Conservation (phyloP, 2,888 invertebrate genomes). For the Esperia sulphurella region DNA sequence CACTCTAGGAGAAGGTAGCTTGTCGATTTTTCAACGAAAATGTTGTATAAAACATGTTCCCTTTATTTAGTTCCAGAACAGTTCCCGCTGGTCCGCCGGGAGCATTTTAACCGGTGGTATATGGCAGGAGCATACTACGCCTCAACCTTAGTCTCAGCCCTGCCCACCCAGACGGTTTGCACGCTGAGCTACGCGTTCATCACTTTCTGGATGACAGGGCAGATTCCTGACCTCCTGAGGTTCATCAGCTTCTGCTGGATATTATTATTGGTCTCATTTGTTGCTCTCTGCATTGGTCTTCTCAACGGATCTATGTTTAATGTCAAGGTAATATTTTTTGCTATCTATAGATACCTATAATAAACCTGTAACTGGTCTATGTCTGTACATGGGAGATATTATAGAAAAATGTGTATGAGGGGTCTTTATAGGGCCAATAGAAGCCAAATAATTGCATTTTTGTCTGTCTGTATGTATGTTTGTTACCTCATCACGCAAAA, state of each 20-base stretch:
- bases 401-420: too few relatives aligned
- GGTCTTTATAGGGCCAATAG: too few relatives aligned
- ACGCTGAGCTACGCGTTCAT: conserved; percentile 87
- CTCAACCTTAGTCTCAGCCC: conserved; percentile 87
- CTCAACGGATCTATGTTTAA: conserved; percentile 90
- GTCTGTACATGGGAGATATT: too few relatives aligned
- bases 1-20: background rate
- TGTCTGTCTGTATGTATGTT: too few relatives aligned
- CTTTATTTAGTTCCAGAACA: conserved; percentile 86
- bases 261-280: conserved; percentile 87
- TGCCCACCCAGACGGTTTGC: conserved; percentile 89
- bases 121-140: conserved; percentile 89
- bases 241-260: conserved; percentile 86
- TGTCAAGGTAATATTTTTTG: conserved; percentile 83
- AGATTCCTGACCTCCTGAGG: conserved; percentile 87
- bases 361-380: too few relatives aligned
- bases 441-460: too few relatives aligned
- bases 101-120: conserved; percentile 95
- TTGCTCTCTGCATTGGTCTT: conserved; percentile 92
- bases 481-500: too few relatives aligned
- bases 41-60: too few relatives aligned
- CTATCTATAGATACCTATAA: too few relatives aligned
- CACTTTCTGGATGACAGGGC: conserved; percentile 92
- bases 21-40: too few relatives aligned
- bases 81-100: conserved; percentile 87